A percentile compares a stretch with the other conserved stretches of the same genome.
Conservation (phyloP, 2,113 vertebrate genomes). For the Prionailurus viverrinus region DNA sequence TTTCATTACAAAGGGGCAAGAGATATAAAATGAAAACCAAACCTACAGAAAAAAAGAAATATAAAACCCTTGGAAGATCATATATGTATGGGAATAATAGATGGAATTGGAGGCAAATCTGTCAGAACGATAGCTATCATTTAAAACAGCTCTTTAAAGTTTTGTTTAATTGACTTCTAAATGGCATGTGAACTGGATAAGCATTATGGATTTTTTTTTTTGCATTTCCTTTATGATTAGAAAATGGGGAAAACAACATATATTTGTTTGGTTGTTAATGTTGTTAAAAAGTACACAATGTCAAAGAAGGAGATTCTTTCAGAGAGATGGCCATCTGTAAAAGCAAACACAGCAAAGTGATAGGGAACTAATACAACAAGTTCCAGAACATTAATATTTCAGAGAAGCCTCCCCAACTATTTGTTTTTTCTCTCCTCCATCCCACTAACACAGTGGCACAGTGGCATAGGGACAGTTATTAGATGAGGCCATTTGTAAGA, state of each 20-base stretch:
- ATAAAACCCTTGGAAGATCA: not conserved
- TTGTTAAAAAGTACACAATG: not conserved
- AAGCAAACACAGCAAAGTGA: conserved; percentile 14
- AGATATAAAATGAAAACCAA: not conserved
- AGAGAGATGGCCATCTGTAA: not conserved
- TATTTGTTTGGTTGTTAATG: not conserved
- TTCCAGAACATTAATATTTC: not conserved
- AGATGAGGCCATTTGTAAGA: conserved; percentile 23
- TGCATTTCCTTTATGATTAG: conserved; percentile 11
- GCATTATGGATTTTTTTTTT: not conserved
- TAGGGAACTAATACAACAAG: not conserved
- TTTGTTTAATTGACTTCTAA: conserved; percentile 10
- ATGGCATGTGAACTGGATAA: not conserved
- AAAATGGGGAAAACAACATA: not conserved
- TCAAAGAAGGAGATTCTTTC: not conserved
- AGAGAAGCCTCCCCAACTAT: not conserved
- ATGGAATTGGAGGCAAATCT: not conserved
- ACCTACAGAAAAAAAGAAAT: not conserved
- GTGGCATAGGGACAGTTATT: not conserved
- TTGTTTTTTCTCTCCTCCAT: not conserved
- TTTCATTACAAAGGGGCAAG: not conserved
- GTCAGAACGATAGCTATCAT: not conserved
- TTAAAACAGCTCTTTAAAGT: conserved; percentile 49
- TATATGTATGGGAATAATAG: not conserved
- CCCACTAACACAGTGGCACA: not conserved